phyloP scores from a whole-genome alignment of 2,888 invertebrate genomes.

The Phengaris alcon region DNA sequence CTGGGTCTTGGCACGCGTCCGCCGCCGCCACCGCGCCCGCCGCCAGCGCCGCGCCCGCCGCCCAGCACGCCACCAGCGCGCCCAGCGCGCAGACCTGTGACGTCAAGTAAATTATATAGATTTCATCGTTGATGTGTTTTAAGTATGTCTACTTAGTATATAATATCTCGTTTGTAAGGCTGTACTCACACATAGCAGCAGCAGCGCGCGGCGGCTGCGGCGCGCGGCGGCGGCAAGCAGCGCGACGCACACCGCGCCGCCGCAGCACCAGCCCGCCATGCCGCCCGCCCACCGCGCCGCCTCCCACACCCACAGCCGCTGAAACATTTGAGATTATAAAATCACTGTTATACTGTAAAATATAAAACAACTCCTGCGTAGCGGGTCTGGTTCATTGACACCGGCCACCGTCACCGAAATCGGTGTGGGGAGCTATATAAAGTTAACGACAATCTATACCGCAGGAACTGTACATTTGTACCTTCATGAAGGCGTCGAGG shows the following conservation, averaged over 20 bases:
- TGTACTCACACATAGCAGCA: slow-evolving; percentile 91
- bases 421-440: no score
- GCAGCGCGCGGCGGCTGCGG: slow-evolving; percentile 92
- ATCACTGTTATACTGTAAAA: neutral
- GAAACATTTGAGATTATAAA: slow-evolving; percentile 34
- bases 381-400: no score
- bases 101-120: neutral
- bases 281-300: slow-evolving; percentile 92
- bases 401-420: no score
- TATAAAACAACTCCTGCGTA: no score
- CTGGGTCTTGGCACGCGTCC: slow-evolving; percentile 92
- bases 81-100: slow-evolving; percentile 81
- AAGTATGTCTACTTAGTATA: no score
- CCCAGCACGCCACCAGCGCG: slow-evolving; percentile 87
- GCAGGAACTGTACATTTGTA: slow-evolving; percentile 35
- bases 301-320: slow-evolving; percentile 87
- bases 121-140: no score
- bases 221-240: slow-evolving; percentile 92
- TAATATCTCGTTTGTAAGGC: neutral
- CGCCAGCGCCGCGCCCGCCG: slow-evolving; percentile 91
- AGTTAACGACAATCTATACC: no score
- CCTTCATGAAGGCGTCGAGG: slow-evolving; percentile 79
- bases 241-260: slow-evolving; percentile 92
- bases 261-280: slow-evolving; percentile 90
- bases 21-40: slow-evolving; percentile 91